Base-by-base conservation (phyloP, 2,888 invertebrate species). In the Alsophila aescularia region DNA sequence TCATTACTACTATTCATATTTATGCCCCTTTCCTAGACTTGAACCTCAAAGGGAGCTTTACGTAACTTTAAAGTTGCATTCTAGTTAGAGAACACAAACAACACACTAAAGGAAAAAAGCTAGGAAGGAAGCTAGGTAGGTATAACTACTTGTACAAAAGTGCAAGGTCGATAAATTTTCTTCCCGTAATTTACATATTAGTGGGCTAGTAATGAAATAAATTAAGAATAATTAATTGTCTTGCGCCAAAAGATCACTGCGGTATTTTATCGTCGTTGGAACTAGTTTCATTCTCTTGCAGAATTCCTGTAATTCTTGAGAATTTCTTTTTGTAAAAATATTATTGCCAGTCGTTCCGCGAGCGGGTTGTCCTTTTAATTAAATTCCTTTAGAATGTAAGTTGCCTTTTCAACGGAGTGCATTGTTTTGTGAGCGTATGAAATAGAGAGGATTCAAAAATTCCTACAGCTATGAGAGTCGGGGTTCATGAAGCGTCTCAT, bases 361-460 rank as follows among this genome's bases (percentile, higher is more conserved):
- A 49, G 53, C 60, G 47, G 60, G 55, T 57, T 52, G 59, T 61
- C 58, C 70, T 67, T 75, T 76, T 81, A 81, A 83, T 83, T 81
- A 80, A 83, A 83, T 80, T 83, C 75, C 66, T 76, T 67, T 60
- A 37, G 50, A 54, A 61, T 50, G 56, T 64, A 53, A 63, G 52
- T 63, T 53, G 50, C 58, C 36, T 55, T 56, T 54, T 52, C 39
- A 60, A 53, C 29, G 47, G 29, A 48, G n/a, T 55, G 53, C 48
- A 50, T 43, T 48, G 48, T 52, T 50, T 44, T 56, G 51, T 39
- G 44, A 41, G 48, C 41, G 35, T 54, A 49, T 58, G 48, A 57
- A 58, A 34, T 52, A 45, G 53, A 53, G 35, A 39, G 41, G 32
- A 58, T 54, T 56, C 41, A 29, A 45, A 49, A 39, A 53, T 52